phyloP scores from a whole-genome alignment of 2,797 vertebrate genomes.

The Pseudochaenichthys georgianus region DNA sequence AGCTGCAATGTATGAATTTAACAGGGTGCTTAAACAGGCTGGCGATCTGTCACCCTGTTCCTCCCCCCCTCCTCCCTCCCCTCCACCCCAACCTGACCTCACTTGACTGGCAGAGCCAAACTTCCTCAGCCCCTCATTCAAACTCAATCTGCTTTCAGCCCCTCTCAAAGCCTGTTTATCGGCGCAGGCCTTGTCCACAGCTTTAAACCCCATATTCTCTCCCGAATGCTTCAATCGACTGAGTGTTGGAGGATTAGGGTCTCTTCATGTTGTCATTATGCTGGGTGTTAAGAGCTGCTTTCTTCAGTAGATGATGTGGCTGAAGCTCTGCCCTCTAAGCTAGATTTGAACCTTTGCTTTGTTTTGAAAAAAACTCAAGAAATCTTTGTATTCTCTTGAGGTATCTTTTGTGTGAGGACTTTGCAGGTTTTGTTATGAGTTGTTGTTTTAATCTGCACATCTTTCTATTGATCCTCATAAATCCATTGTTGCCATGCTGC shows the following conservation, averaged over 20 bases:
- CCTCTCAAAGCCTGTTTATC: conserved; percentile 65
- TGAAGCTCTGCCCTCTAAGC: conserved; percentile 1
- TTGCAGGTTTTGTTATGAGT: background rate
- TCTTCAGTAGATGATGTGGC: conserved; percentile 31
- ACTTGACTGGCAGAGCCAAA: conserved; percentile 56
- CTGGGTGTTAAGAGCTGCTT: conserved; percentile 29
- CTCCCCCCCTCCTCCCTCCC: background rate
- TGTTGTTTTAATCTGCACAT: no score
- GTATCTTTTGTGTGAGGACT: background rate
- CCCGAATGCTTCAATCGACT: conserved; percentile 57
- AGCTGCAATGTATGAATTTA: conserved; percentile 87
- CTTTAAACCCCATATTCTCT: conserved; percentile 66
- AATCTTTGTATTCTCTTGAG: background rate
- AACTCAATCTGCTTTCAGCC: conserved; percentile 79
- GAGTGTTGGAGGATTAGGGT: conserved; percentile 51
- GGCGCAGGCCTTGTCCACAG: conserved; percentile 50
- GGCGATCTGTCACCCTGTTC: conserved; percentile 73
- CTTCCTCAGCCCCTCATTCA: conserved; percentile 70
- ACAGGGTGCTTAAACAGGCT: conserved; percentile 82
- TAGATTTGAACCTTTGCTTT: background rate
- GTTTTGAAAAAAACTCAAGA: background rate
- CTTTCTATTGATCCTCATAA: background rate
- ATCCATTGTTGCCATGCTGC: background rate
- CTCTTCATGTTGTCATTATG: conserved; percentile 60
- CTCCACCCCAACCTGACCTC: conserved; percentile 63